A percentile compares a stretch with the other conserved stretches of the same genome.
These are phyloP conservation scores for Tetragonula clypearis DNA, from an alignment of 1,140 invertebrate genomes.

Conservation along the genomic window DNA sequence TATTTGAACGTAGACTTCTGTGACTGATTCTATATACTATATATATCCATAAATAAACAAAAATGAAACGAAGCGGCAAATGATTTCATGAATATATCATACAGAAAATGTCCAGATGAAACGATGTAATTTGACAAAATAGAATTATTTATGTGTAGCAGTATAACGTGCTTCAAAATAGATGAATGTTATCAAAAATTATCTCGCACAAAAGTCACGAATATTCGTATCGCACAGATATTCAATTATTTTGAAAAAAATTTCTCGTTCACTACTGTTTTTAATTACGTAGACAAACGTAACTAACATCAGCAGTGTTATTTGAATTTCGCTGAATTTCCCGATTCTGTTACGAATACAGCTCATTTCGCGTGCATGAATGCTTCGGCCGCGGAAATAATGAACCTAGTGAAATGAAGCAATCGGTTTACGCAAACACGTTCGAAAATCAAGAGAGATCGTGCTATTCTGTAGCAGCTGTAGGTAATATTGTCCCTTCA, in stretches of 20 bases:
- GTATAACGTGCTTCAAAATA: not conserved
- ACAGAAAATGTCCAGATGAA: not conserved
- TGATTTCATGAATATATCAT: not conserved
- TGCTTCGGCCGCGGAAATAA: not conserved
- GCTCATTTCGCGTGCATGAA: not conserved
- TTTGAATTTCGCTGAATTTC: not conserved
- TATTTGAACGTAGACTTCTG: too few relatives aligned
- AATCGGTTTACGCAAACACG: conserved; percentile 21
- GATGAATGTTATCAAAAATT: not conserved
- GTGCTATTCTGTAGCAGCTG: not conserved
- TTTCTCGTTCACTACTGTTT: not conserved
- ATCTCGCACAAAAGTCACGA: not conserved
- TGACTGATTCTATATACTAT: too few relatives aligned
- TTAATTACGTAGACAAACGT: not conserved
- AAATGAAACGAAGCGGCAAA: not conserved
- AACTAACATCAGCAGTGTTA: not conserved
- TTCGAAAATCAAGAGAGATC: not conserved
- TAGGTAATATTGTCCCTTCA: not conserved
- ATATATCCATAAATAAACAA: too few relatives aligned
- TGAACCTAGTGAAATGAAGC: conserved; percentile 11
- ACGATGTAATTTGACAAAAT: not conserved
- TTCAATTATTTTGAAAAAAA: not conserved
- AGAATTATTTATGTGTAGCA: not conserved
- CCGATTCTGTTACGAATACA: not conserved
- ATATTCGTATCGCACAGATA: not conserved